These are phyloP conservation scores for Yponomeuta evonymella DNA, from an alignment of 2,888 invertebrate genomes.

Conservation along the genomic window DNA sequence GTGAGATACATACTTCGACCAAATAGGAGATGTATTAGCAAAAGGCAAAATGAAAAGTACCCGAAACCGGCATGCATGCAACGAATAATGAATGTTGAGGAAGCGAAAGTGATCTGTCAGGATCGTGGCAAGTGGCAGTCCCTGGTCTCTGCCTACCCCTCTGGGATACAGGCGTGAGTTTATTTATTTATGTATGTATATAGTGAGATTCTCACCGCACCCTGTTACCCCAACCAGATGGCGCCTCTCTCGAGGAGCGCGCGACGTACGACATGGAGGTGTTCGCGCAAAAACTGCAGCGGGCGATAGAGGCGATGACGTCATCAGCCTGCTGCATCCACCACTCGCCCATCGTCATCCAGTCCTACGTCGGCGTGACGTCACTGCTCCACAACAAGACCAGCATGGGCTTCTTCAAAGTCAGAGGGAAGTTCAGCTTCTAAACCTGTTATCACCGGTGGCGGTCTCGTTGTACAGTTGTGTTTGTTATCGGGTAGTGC, in stretches of 20 bases:
- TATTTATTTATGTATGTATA: no score
- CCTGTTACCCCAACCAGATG: conserved; percentile 36
- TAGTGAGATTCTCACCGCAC: not conserved
- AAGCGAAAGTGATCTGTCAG: no score
- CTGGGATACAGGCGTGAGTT: no score
- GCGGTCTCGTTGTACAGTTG: no score
- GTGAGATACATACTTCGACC: no score
- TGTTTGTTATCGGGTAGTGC: no score
- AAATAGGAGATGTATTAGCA: no score
- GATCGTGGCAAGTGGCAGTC: no score
- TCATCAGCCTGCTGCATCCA: conserved; percentile 73
- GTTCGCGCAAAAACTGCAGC: conserved; percentile 74
- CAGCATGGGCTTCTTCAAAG: conserved; percentile 90
- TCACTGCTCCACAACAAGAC: conserved; percentile 89
- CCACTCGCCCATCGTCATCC: conserved; percentile 83
- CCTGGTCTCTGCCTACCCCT: no score
- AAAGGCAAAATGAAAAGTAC: no score
- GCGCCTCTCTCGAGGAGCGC: conserved; percentile 47
- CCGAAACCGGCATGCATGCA: no score
- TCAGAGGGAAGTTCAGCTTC: conserved; percentile 90
- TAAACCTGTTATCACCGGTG: conserved; percentile 47
- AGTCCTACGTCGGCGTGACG: conserved; percentile 87
- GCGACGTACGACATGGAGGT: conserved; percentile 78
- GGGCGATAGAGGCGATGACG: conserved; percentile 66
- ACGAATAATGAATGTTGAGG: no score